phyloP scores from a whole-genome alignment of 2,888 invertebrate genomes.

The Nycteola revayana region DNA sequence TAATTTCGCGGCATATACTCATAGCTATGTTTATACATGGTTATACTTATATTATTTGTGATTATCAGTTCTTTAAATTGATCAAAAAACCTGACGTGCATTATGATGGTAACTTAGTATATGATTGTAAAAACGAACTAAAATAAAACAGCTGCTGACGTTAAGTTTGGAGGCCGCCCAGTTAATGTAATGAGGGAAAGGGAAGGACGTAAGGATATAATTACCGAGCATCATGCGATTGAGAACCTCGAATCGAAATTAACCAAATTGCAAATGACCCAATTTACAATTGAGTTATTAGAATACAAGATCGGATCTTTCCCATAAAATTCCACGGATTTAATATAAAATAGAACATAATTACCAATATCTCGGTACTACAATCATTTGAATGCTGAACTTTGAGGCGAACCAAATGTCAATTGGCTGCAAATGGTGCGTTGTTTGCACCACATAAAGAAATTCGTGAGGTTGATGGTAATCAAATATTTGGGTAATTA shows the following conservation, averaged over 20 bases:
- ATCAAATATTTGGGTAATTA: slow-evolving; percentile 29
- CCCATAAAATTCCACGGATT: slow-evolving; percentile 42
- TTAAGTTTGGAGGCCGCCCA: slow-evolving; percentile 46
- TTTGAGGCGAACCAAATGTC: slow-evolving; percentile 40
- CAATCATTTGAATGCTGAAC: slow-evolving; percentile 41
- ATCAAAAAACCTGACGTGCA: too few relatives aligned
- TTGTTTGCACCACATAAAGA: slow-evolving; percentile 28
- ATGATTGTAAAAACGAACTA: slow-evolving; percentile 20
- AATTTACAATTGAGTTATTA: slow-evolving; percentile 16
- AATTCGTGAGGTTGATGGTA: slow-evolving; percentile 34
- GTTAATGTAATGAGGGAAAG: slow-evolving; percentile 42
- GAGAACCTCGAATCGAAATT: slow-evolving; percentile 28
- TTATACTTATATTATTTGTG: too few relatives aligned
- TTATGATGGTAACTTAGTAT: too few relatives aligned
- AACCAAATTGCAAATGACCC: slow-evolving; percentile 16
- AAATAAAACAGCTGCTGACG: slow-evolving; percentile 32
- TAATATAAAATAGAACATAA: slow-evolving; percentile 41
- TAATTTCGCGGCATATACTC: too few relatives aligned
- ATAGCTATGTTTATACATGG: too few relatives aligned
- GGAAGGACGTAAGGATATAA: slow-evolving; percentile 42
- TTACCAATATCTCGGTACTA: slow-evolving; percentile 41
- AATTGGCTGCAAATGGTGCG: slow-evolving; percentile 27
- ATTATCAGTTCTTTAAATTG: too few relatives aligned
- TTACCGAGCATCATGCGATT: slow-evolving; percentile 34
- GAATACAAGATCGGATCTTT: slow-evolving; percentile 16